Base-by-base conservation (phyloP, 2,888 invertebrate genomes). In the Phasia obesa region DNA sequence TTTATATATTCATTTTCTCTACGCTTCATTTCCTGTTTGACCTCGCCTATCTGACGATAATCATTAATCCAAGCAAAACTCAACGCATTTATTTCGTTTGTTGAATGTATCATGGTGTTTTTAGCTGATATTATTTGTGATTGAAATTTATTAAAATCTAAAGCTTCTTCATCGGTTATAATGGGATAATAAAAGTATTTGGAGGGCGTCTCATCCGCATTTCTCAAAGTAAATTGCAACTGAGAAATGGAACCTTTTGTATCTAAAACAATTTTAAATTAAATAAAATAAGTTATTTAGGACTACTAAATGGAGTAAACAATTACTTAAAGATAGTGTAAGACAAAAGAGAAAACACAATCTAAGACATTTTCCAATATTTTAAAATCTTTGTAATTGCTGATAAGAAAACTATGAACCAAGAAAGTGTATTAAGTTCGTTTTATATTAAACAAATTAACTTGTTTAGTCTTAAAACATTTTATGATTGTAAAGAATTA, bases 21-120 rank as follows among this genome's bases (percentile, higher is more conserved):
- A 38, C 90, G 89, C 65, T 90, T 92, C 0, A 92, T 85, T 81
- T 92, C 92, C 69, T 91, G 91, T 38, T 91, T 90, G 51, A 91
- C 90, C 64, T 90, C 91, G 1, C 89, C 89, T n/a, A 90, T 88
- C 74, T 88, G 88, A 13, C 88, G 87, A 83, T 91, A 91, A 23
- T 89, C 87, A 71, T 91, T 89, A 0, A 91, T 85, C 91, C 91
- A 91, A 13, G 85, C 85, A 76, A 87, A 90, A 42, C 88, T 89
- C 2, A 88, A 75, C 19, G 83, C 74, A 65, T 55, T 83, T 17
- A 55, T 25, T 64, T 84, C 82, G 23, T 76, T 81, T 11, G 81
- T 78, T 76, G 85, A 77, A 7, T 81, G 85, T 17, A 86, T 80
- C 87, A 88, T 88, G 3, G 87, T 85, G 71, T 81, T 87, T 81